Evolutionary conservation across 2,888 invertebrate species (phyloP).

Genomic region (Lypha dubia): DNA sequence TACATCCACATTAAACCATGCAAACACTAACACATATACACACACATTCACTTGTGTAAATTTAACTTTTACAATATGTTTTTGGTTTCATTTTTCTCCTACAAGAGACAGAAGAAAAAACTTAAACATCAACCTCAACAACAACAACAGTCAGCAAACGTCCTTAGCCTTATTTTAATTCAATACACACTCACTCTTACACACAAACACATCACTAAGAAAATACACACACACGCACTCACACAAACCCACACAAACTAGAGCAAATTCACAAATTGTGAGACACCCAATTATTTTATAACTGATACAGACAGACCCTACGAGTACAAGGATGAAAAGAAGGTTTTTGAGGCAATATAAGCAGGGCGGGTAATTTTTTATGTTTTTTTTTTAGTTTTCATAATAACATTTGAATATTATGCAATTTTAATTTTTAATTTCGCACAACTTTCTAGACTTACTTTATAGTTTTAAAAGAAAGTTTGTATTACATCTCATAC

Average conservation of each 20-base stretch:
- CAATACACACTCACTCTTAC: constrained; percentile 50
- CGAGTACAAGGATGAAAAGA: not conserved
- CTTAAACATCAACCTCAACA: constrained; percentile 21
- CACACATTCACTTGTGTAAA: constrained; percentile 24
- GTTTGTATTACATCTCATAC: constrained; percentile 1
- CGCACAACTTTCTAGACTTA: constrained; percentile 39
- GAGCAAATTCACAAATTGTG: constrained; percentile 44
- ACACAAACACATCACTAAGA: constrained; percentile 21
- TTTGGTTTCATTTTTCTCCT: not conserved
- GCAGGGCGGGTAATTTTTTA: constrained; percentile 22
- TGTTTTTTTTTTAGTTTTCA: constrained; percentile 26
- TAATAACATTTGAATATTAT: constrained; percentile 61
- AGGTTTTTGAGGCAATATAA: not conserved
- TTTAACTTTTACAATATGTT: constrained; percentile 34
- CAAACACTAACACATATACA: not conserved
- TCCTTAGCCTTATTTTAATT: constrained; percentile 72
- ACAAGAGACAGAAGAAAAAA: constrained; percentile 23
- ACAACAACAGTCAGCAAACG: constrained; percentile 55
- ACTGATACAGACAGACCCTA: constrained; percentile 23
- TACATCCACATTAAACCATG: not conserved
- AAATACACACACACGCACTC: constrained; percentile 6
- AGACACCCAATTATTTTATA: constrained; percentile 67
- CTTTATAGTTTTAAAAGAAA: constrained; percentile 32
- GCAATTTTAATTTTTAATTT: constrained; percentile 42
- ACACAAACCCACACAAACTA: constrained; percentile 1